Conservation (phyloP, 2,113 vertebrate species). For the Sebastes schlegelii region DNA sequence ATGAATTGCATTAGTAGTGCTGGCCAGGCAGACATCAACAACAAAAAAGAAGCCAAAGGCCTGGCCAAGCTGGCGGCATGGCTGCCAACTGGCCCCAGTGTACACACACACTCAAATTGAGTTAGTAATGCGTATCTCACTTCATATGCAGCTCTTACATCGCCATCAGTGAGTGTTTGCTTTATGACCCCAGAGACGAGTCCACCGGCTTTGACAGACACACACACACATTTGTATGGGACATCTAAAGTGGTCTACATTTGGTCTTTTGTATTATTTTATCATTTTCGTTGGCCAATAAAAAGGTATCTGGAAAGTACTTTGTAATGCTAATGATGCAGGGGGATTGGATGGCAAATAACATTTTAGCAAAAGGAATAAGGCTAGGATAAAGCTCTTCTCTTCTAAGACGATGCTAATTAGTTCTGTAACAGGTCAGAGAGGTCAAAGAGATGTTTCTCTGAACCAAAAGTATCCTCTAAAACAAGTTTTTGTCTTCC, state of each 20-base stretch:
- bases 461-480: conserved; percentile 8
- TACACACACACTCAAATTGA: conserved; percentile 52
- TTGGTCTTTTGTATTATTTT: not conserved
- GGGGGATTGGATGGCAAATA: conserved; percentile 15
- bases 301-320: not conserved
- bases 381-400: not conserved
- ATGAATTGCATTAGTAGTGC: conserved; percentile 65
- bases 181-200: conserved; percentile 39
- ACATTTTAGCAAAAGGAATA: conserved; percentile 16
- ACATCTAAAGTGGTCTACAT: not conserved
- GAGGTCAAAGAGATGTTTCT: conserved; percentile 2
- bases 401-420: conserved; percentile 18
- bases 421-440: not conserved
- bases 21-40: conserved; percentile 71
- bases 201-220: conserved; percentile 19
- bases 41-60: conserved; percentile 44
- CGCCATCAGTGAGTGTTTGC: conserved; percentile 58
- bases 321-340: conserved; percentile 17
- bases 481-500: not conserved
- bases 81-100: conserved; percentile 65
- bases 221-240: not conserved
- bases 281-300: not conserved
- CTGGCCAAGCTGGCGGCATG: conserved; percentile 60
- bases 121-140: conserved; percentile 54
- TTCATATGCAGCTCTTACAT: conserved; percentile 64